Conservation (phyloP, 2,888 invertebrate species). For the Tenthredo amoena region DNA sequence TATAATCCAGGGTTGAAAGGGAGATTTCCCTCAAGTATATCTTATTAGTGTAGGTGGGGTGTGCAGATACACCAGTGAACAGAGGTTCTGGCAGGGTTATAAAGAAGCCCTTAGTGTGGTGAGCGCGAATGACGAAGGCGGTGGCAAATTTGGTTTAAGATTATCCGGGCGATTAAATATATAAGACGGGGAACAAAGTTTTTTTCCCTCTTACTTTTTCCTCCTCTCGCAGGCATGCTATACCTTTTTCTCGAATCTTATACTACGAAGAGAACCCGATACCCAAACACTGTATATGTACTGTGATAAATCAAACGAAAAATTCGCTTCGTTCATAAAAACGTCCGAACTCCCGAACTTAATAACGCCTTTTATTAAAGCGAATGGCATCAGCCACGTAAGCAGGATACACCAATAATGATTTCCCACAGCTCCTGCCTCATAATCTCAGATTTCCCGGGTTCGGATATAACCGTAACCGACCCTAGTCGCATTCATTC, state of each 20-base stretch:
- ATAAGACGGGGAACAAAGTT: slow-evolving; percentile 6
- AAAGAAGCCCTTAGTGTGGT: slow-evolving; percentile 35
- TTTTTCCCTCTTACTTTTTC: background rate
- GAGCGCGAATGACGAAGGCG: slow-evolving; percentile 19
- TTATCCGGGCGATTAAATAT: slow-evolving; percentile 30
- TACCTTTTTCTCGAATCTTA: background rate
- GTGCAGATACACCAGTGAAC: slow-evolving; percentile 22
- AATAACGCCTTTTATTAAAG: slow-evolving; percentile 8
- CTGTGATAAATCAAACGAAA: slow-evolving; percentile 5
- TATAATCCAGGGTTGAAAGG: slow-evolving; percentile 41
- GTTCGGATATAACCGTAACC: background rate
- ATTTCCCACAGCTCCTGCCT: background rate
- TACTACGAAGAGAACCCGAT: background rate
- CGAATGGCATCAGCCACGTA: background rate
- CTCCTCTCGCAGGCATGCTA: background rate
- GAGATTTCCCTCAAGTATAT: slow-evolving; percentile 32
- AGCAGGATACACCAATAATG: slow-evolving; percentile 7
- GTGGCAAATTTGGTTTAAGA: slow-evolving; percentile 19
- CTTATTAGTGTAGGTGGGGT: slow-evolving; percentile 35
- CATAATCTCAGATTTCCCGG: slow-evolving; percentile 22
- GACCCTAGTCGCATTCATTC: slow-evolving; percentile 12
- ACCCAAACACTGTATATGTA: background rate
- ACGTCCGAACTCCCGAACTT: background rate
- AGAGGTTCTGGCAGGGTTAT: background rate
- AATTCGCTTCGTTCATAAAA: slow-evolving; percentile 1